Evolutionary conservation across 92 coral and sea anemone species (phyloP).

Genomic region (Porites lobata): DNA sequence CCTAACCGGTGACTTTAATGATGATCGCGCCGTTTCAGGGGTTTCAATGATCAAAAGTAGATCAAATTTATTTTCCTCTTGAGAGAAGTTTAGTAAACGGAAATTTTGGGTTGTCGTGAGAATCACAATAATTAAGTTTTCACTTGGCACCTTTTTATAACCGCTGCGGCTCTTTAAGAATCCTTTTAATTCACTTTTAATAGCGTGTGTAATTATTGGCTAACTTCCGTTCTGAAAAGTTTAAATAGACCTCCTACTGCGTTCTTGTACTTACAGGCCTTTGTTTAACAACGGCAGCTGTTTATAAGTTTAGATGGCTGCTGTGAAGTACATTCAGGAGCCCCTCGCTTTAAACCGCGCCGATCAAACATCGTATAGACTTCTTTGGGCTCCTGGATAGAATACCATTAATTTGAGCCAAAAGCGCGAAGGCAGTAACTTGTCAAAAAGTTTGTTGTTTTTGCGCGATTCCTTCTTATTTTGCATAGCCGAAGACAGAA

Average conservation of each 20-base stretch:
- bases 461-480: conserved; percentile 21
- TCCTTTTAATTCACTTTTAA: conserved; percentile 82
- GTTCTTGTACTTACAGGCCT: conserved; percentile 70
- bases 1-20: too few relatives aligned
- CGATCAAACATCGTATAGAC: background rate
- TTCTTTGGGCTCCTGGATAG: background rate
- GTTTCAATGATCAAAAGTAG: background rate
- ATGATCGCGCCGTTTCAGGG: background rate
- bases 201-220: conserved; percentile 84
- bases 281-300: conserved; percentile 45
- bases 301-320: conserved; percentile 64
- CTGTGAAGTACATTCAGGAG: conserved; percentile 43
- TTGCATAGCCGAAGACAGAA: conserved; percentile 40
- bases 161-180: conserved; percentile 82
- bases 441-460: conserved; percentile 19
- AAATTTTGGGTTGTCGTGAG: conserved; percentile 57
- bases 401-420: background rate
- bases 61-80: conserved; percentile 54
- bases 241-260: conserved; percentile 94
- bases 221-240: conserved; percentile 80
- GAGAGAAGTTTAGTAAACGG: conserved; percentile 50
- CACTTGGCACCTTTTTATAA: conserved; percentile 75
- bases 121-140: conserved; percentile 66
- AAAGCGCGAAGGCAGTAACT: background rate
- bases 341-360: conserved; percentile 14